These are phyloP conservation scores for Pteropus alecto DNA, from an alignment of 2,113 vertebrate species.

Conservation along the genomic window DNA sequence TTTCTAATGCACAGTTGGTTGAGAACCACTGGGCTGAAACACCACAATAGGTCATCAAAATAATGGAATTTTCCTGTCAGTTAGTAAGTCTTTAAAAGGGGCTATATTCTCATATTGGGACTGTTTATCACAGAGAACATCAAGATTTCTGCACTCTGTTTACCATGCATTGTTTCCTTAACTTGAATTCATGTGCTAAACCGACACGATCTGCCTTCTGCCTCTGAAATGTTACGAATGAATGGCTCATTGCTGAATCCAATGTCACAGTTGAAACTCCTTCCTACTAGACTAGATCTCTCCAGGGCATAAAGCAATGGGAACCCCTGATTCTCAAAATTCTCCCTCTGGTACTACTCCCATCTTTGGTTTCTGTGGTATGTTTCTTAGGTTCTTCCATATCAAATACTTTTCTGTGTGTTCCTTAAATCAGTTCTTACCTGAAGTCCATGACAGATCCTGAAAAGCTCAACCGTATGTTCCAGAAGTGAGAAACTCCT, in stretches of 20 bases:
- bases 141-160: conserved; percentile 29
- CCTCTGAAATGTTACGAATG: background rate
- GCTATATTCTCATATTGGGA: background rate
- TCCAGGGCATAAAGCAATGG: background rate
- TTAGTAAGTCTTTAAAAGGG: background rate
- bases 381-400: background rate
- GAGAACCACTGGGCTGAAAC: conserved; percentile 20
- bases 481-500: background rate
- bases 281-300: background rate
- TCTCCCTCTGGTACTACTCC: background rate
- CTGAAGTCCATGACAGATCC: background rate
- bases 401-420: background rate
- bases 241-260: background rate
- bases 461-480: background rate
- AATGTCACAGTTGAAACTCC: background rate
- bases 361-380: background rate
- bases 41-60: background rate
- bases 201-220: background rate
- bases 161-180: background rate
- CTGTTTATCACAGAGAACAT: conserved; percentile 7
- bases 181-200: background rate
- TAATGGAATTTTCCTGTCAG: conserved; percentile 21
- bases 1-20: background rate
- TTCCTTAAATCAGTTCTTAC: background rate
- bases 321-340: background rate